Conservation (phyloP, 2,113 vertebrate genomes). For the Noctilio leporinus region DNA sequence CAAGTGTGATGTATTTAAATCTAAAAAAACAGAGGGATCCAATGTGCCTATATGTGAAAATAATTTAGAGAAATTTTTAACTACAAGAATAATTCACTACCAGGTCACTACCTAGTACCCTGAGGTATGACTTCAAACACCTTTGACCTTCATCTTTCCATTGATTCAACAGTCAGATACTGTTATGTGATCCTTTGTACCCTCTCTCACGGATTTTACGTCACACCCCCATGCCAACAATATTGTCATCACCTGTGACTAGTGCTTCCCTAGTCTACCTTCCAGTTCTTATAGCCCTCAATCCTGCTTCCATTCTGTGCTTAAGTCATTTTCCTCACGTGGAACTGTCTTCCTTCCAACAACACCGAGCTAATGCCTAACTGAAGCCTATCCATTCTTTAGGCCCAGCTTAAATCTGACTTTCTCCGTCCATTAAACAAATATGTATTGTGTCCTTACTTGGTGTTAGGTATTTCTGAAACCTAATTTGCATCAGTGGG, state of each 20-base stretch:
- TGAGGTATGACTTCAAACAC: neutral
- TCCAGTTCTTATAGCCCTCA: neutral
- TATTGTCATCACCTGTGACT: neutral
- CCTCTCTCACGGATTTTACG: neutral
- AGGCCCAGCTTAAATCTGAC: neutral
- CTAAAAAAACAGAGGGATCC: neutral
- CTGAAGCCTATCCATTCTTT: neutral
- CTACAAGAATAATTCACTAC: neutral
- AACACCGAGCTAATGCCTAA: neutral
- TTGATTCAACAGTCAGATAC: neutral
- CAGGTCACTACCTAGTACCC: neutral
- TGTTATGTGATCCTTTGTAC: neutral
- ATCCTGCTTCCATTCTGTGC: neutral
- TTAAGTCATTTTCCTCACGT: neutral
- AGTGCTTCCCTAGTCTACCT: neutral
- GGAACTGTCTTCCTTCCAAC: neutral
- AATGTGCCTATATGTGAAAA: neutral
- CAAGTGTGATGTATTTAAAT: neutral
- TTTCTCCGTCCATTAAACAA: neutral
- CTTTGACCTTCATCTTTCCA: neutral
- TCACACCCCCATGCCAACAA: neutral
- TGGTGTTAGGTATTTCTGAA: neutral
- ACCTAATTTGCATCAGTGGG: neutral
- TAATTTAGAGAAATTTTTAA: neutral
- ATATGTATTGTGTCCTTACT: too few relatives aligned